Evolutionary conservation across 2,888 invertebrate genomes (phyloP).

Genomic region (Auanema sp.): DNA sequence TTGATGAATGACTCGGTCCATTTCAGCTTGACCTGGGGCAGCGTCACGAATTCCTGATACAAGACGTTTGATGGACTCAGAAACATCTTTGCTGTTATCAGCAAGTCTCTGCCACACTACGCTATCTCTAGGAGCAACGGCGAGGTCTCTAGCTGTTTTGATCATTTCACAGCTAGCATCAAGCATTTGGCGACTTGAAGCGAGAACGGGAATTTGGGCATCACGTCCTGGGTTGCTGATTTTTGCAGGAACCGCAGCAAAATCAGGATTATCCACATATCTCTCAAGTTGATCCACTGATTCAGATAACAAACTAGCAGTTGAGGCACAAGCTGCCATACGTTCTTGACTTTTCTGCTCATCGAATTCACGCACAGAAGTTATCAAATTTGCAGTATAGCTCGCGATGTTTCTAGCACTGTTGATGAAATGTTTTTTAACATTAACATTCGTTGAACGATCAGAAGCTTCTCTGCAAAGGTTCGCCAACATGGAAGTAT

Average conservation of each 20-base stretch:
- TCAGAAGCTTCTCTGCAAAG: conserved; percentile 90
- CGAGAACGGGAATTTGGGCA: conserved; percentile 81
- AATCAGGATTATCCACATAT: conserved; percentile 91
- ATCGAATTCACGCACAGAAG: conserved; percentile 85
- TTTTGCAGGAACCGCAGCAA: conserved; percentile 86
- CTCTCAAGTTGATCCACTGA: conserved; percentile 88
- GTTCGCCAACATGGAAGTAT: conserved; percentile 91
- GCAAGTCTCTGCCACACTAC: conserved; percentile 92
- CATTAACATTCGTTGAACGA: conserved; percentile 80
- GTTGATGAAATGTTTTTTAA: conserved; percentile 94
- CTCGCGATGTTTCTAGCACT: conserved; percentile 96
- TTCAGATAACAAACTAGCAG: conserved; percentile 82
- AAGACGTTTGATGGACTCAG: conserved; percentile 90
- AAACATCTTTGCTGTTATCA: conserved; percentile 80
- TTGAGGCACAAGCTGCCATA: conserved; percentile 67
- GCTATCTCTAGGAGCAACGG: conserved; percentile 80
- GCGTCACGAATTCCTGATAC: conserved; percentile 84
- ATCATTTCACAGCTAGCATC: conserved; percentile 89
- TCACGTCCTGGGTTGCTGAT: conserved; percentile 76
- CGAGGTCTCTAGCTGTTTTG: conserved; percentile 71
- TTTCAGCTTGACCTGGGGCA: conserved; percentile 92
- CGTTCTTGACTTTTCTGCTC: conserved; percentile 72
- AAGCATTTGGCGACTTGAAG: conserved; percentile 71
- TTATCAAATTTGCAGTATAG: conserved; percentile 88
- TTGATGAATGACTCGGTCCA: conserved; percentile 75